Evolutionary conservation across 2,797 vertebrate genomes (phyloP).

Genomic region (Borostomias antarcticus): DNA sequence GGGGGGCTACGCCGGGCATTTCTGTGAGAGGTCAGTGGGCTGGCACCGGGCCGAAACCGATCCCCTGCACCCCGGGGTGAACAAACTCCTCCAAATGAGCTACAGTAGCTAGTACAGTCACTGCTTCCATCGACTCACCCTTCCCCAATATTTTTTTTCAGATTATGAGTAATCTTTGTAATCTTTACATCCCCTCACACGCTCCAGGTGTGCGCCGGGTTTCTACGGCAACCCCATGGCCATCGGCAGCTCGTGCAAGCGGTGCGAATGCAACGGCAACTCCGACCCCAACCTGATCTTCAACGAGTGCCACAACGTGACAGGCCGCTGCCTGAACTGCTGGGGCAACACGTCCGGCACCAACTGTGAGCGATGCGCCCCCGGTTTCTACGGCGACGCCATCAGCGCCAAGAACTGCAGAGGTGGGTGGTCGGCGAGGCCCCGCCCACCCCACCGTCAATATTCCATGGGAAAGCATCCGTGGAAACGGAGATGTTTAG

Average conservation of each 20-base stretch:
- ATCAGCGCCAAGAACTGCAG: conserved; percentile 85
- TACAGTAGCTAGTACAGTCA: background rate
- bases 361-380: conserved; percentile 88
- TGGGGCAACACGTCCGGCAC: conserved; percentile 86
- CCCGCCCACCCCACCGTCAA: background rate
- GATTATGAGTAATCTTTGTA: conserved; percentile 6
- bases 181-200: background rate
- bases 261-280: conserved; percentile 94
- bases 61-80: background rate
- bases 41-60: no score
- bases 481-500: background rate
- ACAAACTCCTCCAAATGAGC: background rate
- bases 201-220: conserved; percentile 89
- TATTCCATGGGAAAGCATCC: background rate
- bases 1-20: conserved; percentile 90
- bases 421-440: conserved; percentile 72
- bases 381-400: conserved; percentile 91
- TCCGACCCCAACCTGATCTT: conserved; percentile 96
- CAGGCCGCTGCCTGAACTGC: conserved; percentile 90
- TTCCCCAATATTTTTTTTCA: background rate
- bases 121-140: background rate
- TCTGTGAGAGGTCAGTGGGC: conserved; percentile 90
- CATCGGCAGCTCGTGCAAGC: conserved; percentile 85
- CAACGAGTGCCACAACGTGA: conserved; percentile 92
- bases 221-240: conserved; percentile 92